A percentile compares a stretch with the other conserved stretches of the same genome.
phyloP scores from a whole-genome alignment of 2,113 vertebrate genomes.

The Galemys pyrenaicus region DNA sequence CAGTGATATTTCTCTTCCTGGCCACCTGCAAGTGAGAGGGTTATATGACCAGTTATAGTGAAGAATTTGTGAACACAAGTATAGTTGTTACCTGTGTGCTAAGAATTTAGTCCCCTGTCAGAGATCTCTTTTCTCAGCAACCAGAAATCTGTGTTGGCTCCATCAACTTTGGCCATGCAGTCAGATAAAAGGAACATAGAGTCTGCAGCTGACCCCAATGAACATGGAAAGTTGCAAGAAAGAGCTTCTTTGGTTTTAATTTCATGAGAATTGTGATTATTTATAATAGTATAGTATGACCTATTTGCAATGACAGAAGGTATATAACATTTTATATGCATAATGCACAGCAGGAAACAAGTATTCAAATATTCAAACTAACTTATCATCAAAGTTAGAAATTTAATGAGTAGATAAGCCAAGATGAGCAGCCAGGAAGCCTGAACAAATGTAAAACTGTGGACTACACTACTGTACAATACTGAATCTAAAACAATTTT shows the following conservation, averaged over 20 bases:
- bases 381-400: background rate
- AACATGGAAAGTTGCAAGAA: background rate
- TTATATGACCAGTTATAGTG: background rate
- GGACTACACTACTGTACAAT: background rate
- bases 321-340: background rate
- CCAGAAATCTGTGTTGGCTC: background rate
- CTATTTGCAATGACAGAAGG: background rate
- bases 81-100: background rate
- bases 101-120: background rate
- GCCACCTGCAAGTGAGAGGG: background rate
- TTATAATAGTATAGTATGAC: background rate
- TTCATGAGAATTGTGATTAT: background rate
- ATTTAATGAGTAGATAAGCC: background rate
- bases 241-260: background rate
- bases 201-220: background rate
- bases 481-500: background rate
- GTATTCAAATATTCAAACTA: background rate
- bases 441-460: background rate
- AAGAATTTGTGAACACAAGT: background rate
- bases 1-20: background rate
- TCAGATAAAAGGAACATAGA: background rate
- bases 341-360: background rate
- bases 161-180: background rate
- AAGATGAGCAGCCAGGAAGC: background rate
- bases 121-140: background rate